Base-by-base conservation (phyloP, 2,113 vertebrate genomes). In the Saimiri boliviensis region DNA sequence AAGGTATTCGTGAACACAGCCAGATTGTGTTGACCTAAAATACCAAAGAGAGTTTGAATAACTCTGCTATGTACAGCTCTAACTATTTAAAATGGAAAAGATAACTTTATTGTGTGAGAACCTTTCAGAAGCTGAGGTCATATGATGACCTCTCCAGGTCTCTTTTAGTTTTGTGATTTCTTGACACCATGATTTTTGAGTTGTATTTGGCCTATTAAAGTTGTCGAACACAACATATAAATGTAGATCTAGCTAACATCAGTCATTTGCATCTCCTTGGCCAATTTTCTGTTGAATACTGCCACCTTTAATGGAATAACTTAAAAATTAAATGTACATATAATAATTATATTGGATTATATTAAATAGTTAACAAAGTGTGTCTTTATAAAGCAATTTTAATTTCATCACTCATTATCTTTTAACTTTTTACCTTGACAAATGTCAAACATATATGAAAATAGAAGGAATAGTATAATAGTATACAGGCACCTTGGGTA, bases 1-100 rank as follows among this genome's bases (percentile, higher is more conserved):
- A 63, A 92, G 19, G 35, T 42, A 35, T 70, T 96, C 49, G 23
- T 81, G 40, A 94, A 74, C 54, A 47, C n/a, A 37, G 56, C 49
- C 49, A 58, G 54, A 60, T 47, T 56, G 19, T 70, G 60, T 63
- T 86, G 60, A 56, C 54, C 40, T 92, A 86, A 94, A 79, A 86
- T 25, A 80, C 58, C 16, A 27, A 37, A 87, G 11, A 27, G 42
- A 92, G 86, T 90, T 86, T 73, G 52, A 96, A 54, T 80, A 66
- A 42, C 25, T 92, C 20, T 47, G 35, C 4, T 25, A 40, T 6
- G 21, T 54, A 25, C 7, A 54, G 63, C 27, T 89, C 25, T 70
- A 86, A 95, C 83, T 92, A 92, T 84, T 93, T 95, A 52, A 56
- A 96, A 86, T 86, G 79, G 58, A 82, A 73, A 95, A 77, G 83